Percentiles rank a stretch among this genome's conserved stretches.
These are phyloP conservation scores for Brienomyrus longianalis DNA, from an alignment of 2,113 vertebrate genomes.

Conservation along the genomic window DNA sequence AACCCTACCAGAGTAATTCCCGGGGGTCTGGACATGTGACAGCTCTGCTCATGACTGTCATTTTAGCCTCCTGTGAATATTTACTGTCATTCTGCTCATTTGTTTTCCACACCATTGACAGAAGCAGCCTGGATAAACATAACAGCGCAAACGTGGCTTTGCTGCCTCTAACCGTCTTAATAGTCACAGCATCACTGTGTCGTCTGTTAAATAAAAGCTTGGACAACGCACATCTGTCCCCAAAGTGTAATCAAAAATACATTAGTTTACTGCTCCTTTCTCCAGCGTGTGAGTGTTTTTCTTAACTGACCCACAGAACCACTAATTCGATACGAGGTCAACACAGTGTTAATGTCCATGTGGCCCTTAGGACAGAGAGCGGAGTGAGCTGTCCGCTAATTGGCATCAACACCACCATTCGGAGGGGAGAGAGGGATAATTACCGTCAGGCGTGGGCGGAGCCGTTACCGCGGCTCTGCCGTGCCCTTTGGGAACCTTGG, in stretches of 20 bases:
- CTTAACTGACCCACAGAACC: not conserved
- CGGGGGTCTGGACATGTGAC: not conserved
- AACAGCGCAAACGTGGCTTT: not conserved
- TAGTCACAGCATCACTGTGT: not conserved
- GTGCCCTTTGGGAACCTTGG: not conserved
- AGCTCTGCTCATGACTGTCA: not conserved
- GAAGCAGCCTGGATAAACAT: not conserved
- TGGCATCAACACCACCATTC: not conserved
- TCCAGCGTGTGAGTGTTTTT: not conserved
- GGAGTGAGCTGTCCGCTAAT: not conserved
- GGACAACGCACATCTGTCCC: not conserved
- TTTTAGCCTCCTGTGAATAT: not conserved
- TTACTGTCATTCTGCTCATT: not conserved
- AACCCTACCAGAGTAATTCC: not conserved
- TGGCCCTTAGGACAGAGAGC: not conserved
- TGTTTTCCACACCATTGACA: not conserved
- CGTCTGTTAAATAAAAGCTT: not conserved
- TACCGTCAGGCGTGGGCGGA: not conserved
- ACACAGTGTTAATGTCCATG: not conserved
- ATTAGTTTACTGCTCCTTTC: not conserved
- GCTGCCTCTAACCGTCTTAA: not conserved
- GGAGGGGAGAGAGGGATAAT: not conserved
- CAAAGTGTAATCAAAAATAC: not conserved
- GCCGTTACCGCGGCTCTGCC: not conserved
- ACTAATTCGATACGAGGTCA: constrained; percentile 1